phyloP scores from a whole-genome alignment of 1,140 invertebrate species.

The Dreissena rostriformis region DNA sequence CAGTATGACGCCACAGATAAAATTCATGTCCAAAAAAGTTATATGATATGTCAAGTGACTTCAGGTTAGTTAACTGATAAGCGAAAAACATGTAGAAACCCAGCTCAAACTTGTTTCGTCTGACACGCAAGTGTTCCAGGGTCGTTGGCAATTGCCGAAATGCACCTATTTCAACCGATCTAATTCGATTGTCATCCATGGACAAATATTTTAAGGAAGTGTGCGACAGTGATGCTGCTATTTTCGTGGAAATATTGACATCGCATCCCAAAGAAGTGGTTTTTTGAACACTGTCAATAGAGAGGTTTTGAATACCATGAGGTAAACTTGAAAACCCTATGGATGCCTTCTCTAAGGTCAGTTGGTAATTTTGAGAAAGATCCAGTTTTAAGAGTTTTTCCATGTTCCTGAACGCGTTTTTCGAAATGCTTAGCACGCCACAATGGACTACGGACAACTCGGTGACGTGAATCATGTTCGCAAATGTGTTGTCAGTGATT shows the following conservation, averaged over 20 bases:
- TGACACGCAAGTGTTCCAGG: neutral
- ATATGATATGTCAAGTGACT: conserved; percentile 8
- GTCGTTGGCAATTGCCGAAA: neutral
- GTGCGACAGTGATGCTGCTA: neutral
- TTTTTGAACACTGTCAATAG: neutral
- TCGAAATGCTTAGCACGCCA: too few species aligned
- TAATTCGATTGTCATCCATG: conserved; percentile 6
- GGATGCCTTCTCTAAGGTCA: neutral
- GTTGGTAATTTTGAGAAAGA: conserved; percentile 9
- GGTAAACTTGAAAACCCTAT: neutral
- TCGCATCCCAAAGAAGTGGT: neutral
- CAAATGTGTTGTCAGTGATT: too few species aligned
- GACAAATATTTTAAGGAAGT: conserved; percentile 1
- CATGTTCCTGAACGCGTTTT: too few species aligned
- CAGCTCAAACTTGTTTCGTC: neutral
- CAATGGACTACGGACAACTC: too few species aligned
- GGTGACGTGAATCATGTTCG: too few species aligned
- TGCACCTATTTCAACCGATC: neutral
- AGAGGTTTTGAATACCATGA: neutral
- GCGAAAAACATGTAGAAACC: conserved; percentile 15
- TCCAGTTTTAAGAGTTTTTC: conserved; percentile 9
- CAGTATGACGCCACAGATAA: neutral
- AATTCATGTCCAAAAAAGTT: neutral
- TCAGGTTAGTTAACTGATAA: conserved; percentile 5
- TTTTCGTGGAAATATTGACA: neutral